Percentiles rank a stretch among this genome's conserved stretches.
Conservation (phyloP, 2,797 vertebrate genomes). For the Propithecus deckenii region DNA sequence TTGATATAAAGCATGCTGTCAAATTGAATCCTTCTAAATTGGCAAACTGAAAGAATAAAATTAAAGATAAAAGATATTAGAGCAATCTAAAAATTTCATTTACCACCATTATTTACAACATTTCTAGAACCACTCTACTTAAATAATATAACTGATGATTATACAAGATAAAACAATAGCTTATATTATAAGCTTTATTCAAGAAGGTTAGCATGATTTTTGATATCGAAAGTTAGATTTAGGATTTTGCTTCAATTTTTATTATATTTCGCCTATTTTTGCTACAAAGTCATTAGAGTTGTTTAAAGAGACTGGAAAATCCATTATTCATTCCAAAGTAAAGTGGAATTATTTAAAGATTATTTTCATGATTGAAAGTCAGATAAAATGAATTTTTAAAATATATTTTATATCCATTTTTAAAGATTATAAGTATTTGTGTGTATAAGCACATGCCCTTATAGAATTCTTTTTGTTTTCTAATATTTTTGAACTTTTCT, state of each 20-base stretch:
- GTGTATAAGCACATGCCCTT: neutral
- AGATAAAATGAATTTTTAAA: constrained; percentile 38
- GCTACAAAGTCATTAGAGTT: neutral
- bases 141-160: neutral
- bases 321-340: neutral
- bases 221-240: neutral
- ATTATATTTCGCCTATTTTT: neutral
- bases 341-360: neutral
- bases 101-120: neutral
- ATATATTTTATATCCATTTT: neutral
- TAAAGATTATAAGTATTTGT: neutral
- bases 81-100: neutral
- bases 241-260: neutral
- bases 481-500: neutral
- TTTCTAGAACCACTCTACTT: neutral
- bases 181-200: neutral
- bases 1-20: neutral
- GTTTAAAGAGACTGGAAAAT: neutral
- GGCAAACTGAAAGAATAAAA: neutral
- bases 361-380: constrained; percentile 38
- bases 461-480: neutral
- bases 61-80: neutral
- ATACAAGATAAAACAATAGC: neutral
- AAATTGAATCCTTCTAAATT: neutral
- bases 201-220: neutral